Conservation (phyloP, 1,140 invertebrate genomes). For the Drosophila pseudoananassae region DNA sequence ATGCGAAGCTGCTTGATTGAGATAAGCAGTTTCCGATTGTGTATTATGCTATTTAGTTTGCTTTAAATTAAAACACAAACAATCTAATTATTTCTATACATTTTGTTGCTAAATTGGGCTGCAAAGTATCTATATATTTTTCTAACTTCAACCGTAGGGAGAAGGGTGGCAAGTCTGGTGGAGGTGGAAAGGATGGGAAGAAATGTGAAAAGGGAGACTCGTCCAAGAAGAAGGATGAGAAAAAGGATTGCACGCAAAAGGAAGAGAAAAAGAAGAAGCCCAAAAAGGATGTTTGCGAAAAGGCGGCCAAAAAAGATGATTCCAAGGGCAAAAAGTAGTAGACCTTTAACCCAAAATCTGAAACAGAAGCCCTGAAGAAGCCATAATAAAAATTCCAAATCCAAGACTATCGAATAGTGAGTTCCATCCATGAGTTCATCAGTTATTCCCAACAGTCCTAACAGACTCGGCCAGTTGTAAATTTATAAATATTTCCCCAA, state of each 20-base stretch:
- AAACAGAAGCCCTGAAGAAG: slow-evolving; percentile 7
- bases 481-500: slow-evolving; percentile 23
- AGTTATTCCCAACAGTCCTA: background rate
- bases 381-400: slow-evolving; percentile 18
- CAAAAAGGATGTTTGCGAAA: slow-evolving; percentile 6
- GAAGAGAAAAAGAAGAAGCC: slow-evolving; percentile 10
- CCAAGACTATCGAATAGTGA: background rate
- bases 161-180: slow-evolving; percentile 5
- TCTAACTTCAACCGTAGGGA: slow-evolving; percentile 13
- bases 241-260: slow-evolving; percentile 9
- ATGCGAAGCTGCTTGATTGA: slow-evolving; percentile 25
- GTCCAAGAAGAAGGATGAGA: background rate
- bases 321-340: slow-evolving; percentile 18
- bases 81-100: slow-evolving; percentile 4
- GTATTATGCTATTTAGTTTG: slow-evolving; percentile 76
- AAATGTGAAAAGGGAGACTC: slow-evolving; percentile 3
- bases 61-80: slow-evolving; percentile 63
- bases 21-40: slow-evolving; percentile 43
- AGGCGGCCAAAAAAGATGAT: background rate
- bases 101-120: no score
- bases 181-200: background rate
- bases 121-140: no score
- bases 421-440: background rate
- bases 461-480: slow-evolving; percentile 1
- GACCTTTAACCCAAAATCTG: no score